Conservation (phyloP, 2,888 invertebrate genomes). For the Scaptomyza reducta region DNA sequence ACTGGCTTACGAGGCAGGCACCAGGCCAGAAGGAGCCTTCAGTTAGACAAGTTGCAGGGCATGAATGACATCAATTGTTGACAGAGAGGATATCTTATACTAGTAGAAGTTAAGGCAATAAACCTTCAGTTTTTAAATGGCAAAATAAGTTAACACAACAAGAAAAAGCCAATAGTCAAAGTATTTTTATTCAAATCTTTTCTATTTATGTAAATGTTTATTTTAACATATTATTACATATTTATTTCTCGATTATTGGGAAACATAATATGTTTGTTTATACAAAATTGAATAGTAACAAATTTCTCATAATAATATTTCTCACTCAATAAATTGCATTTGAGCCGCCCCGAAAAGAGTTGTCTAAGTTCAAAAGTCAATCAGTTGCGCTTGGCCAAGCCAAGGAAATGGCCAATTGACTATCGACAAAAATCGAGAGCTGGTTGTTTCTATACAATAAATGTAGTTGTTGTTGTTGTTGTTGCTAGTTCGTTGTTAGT, state of each 20-base stretch:
- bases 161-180: no score
- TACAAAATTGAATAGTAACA: not conserved
- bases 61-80: slow-evolving; percentile 9
- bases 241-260: not conserved
- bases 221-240: no score
- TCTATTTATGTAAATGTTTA: no score
- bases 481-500: slow-evolving; percentile 17
- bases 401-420: slow-evolving; percentile 53
- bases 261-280: not conserved
- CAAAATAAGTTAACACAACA: no score
- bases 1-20: slow-evolving; percentile 17
- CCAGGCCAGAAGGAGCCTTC: not conserved
- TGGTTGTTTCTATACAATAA: slow-evolving; percentile 6
- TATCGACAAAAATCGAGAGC: slow-evolving; percentile 53
- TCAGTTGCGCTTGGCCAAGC: slow-evolving; percentile 41
- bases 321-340: slow-evolving; percentile 6
- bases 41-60: slow-evolving; percentile 5
- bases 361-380: slow-evolving; percentile 62
- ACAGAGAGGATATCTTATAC: slow-evolving; percentile 1
- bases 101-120: slow-evolving; percentile 1
- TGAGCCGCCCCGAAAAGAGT: slow-evolving; percentile 9
- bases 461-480: slow-evolving; percentile 12
- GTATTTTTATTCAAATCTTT: no score
- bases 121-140: not conserved
- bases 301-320: slow-evolving; percentile 14